Conservation (phyloP, 1,140 invertebrate genomes). For the Eumaeus atala region DNA sequence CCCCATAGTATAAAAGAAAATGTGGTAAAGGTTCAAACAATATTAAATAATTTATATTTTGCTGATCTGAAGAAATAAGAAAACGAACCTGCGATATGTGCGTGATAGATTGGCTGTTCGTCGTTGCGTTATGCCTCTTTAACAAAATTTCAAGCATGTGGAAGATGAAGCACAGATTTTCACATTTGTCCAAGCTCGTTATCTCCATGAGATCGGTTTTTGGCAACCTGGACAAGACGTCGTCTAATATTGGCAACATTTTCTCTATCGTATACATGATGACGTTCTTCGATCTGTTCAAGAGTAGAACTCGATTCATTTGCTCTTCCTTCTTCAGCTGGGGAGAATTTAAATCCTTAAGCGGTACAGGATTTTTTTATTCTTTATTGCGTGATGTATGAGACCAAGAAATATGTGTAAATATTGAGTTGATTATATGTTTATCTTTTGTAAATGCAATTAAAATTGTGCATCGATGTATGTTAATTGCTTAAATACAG, state of each 20-base stretch:
- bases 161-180: slow-evolving; percentile 48
- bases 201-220: slow-evolving; percentile 27
- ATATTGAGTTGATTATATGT: too few relatives aligned
- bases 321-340: slow-evolving; percentile 45
- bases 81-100: slow-evolving; percentile 30
- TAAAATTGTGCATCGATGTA: too few relatives aligned
- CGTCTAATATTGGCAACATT: slow-evolving; percentile 36
- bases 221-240: slow-evolving; percentile 21
- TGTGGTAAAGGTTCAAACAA: too few relatives aligned
- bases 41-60: too few relatives aligned
- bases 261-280: slow-evolving; percentile 46
- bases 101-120: slow-evolving; percentile 23
- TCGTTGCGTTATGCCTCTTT: slow-evolving; percentile 31
- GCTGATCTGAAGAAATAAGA: too few relatives aligned
- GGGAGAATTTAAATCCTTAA: slow-evolving; percentile 24
- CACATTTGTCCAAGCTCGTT: slow-evolving; percentile 27
- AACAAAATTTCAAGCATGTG: slow-evolving; percentile 46
- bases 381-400: neutral
- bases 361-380: neutral
- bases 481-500: too few relatives aligned
- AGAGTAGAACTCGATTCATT: slow-evolving; percentile 34
- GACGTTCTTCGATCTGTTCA: slow-evolving; percentile 50
- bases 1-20: too few relatives aligned
- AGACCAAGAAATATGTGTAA: too few relatives aligned
- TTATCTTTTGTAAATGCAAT: too few relatives aligned